phyloP scores from a whole-genome alignment of 2,888 invertebrate species.

The Hypena proboscidalis region DNA sequence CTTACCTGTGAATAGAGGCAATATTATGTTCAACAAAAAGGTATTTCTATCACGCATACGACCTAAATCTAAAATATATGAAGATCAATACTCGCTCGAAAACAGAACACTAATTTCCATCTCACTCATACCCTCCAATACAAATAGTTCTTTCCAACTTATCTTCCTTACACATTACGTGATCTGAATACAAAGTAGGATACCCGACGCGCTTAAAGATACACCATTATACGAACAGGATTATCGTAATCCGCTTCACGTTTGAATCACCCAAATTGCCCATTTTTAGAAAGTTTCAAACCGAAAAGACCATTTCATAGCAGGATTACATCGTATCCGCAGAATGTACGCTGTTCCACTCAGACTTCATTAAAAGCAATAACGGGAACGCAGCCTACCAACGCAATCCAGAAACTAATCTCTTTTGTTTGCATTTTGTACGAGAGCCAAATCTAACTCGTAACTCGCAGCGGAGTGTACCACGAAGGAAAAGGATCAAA shows the following conservation, averaged over 20 bases:
- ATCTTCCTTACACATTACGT: constrained; percentile 49
- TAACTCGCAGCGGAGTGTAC: constrained; percentile 59
- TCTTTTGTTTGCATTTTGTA: constrained; percentile 73
- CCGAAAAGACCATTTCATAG: constrained; percentile 39
- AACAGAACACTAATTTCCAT: constrained; percentile 31
- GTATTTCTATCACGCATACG: too few species aligned
- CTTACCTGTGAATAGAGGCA: too few species aligned
- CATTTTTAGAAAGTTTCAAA: constrained; percentile 50
- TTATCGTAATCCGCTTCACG: constrained; percentile 52
- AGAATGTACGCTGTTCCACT: constrained; percentile 38
- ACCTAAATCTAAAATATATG: not conserved
- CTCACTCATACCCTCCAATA: constrained; percentile 24
- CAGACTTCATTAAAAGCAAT: constrained; percentile 64
- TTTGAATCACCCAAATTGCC: constrained; percentile 45
- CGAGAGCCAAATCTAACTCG: constrained; percentile 57
- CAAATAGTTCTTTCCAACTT: constrained; percentile 45
- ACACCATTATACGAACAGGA: constrained; percentile 51
- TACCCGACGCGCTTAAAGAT: constrained; percentile 41
- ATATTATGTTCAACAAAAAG: too few species aligned
- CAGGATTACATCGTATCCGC: constrained; percentile 42
- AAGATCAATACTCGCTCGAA: constrained; percentile 4
- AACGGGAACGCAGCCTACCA: constrained; percentile 53
- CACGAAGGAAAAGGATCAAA: constrained; percentile 53
- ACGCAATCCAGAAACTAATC: constrained; percentile 69
- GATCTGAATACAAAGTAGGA: constrained; percentile 52